Percentiles rank a stretch among this genome's conserved stretches.
Evolutionary conservation across 2,797 vertebrate genomes (phyloP).

Genomic region (Channallabes apus): DNA sequence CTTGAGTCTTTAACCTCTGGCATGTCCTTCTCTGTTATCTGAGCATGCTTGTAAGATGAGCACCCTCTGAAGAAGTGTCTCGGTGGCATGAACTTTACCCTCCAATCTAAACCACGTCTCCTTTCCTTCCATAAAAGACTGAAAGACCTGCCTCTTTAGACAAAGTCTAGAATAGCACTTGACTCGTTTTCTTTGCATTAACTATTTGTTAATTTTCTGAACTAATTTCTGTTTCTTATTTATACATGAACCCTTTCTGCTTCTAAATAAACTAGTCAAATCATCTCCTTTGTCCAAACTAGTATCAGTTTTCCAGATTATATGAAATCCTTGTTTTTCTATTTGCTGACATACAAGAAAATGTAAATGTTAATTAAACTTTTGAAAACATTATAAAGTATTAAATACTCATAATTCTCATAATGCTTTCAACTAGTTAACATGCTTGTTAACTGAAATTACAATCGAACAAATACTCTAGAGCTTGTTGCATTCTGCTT

Average conservation of each 20-base stretch:
- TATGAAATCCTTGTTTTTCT: neutral
- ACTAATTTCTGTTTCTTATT: neutral
- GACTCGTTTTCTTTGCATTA: neutral
- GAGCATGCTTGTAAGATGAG: conserved; percentile 22
- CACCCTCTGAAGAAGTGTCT: neutral
- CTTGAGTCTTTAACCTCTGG: conserved; percentile 15
- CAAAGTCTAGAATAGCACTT: conserved; percentile 12
- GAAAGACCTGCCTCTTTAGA: neutral
- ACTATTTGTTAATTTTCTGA: neutral
- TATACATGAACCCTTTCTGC: no score
- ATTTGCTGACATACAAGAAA: neutral
- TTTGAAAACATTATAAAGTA: neutral
- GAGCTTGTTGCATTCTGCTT: neutral
- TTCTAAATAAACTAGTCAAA: neutral
- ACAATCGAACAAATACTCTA: neutral
- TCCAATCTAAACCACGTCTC: conserved; percentile 5
- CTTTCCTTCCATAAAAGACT: neutral
- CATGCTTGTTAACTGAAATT: neutral
- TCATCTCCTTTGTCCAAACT: neutral
- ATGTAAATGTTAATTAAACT: neutral
- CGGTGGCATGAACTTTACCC: neutral
- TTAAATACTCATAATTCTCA: neutral
- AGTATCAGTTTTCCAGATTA: no score
- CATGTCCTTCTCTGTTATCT: conserved; percentile 16
- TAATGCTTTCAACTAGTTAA: neutral